Evolutionary conservation across 2,797 vertebrate species (phyloP).

Genomic region (Sebastiscus tertius): DNA sequence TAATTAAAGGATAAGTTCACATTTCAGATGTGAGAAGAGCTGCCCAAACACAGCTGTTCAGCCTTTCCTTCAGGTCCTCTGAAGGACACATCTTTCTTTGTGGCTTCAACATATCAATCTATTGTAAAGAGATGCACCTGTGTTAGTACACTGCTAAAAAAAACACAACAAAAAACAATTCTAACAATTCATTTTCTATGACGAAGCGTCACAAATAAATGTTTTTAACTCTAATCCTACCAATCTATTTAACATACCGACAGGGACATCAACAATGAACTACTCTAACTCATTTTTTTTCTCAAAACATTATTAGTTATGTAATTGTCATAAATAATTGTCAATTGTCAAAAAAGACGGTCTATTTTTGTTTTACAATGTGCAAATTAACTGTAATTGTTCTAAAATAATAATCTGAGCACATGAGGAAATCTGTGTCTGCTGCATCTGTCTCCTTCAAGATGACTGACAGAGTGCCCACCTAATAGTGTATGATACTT

Average conservation of each 20-base stretch:
- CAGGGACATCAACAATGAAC: too few relatives aligned
- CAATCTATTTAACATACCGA: not conserved
- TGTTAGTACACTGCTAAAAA: not conserved
- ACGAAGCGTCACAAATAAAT: not conserved
- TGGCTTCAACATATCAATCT: not conserved
- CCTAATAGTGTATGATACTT: too few relatives aligned
- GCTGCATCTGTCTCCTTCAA: too few relatives aligned
- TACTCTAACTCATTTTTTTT: too few relatives aligned
- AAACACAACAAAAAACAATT: not conserved
- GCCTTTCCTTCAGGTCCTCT: not conserved
- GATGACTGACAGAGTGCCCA: too few relatives aligned
- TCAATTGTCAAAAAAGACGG: not conserved
- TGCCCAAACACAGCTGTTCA: not conserved
- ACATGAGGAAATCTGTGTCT: too few relatives aligned
- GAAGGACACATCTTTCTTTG: constrained; percentile 20
- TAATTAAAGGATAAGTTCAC: not conserved
- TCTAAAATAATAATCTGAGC: too few relatives aligned
- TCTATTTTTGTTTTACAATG: too few relatives aligned
- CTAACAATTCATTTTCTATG: not conserved
- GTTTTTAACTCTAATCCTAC: not conserved
- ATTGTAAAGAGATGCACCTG: not conserved
- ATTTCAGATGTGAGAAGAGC: not conserved
- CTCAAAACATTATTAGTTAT: too few relatives aligned
- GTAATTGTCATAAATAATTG: not conserved
- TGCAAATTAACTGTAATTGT: too few relatives aligned